These are phyloP conservation scores for Gonioctena quinquepunctata DNA, from an alignment of 1,140 invertebrate species.

Conservation along the genomic window DNA sequence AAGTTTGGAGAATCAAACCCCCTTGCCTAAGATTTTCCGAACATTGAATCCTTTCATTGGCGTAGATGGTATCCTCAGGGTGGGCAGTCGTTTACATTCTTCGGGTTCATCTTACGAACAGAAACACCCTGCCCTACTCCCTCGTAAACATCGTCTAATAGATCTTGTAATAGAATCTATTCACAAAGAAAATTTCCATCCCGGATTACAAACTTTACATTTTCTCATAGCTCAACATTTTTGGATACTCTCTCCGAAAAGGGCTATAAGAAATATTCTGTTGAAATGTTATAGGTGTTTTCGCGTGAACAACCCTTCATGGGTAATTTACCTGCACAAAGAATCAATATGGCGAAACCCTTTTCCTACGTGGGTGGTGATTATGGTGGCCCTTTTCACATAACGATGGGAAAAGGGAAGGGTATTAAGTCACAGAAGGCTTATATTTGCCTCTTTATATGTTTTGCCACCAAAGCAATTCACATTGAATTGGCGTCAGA, in stretches of 20 bases:
- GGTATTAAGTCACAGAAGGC: not conserved
- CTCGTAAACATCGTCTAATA: slow-evolving; percentile 1
- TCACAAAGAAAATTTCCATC: slow-evolving; percentile 10
- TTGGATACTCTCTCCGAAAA: no score
- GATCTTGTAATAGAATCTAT: slow-evolving; percentile 4
- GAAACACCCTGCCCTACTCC: slow-evolving; percentile 14
- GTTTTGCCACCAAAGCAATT: no score
- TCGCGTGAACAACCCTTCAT: no score
- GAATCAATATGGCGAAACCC: no score
- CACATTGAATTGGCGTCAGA: not conserved
- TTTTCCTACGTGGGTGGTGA: no score
- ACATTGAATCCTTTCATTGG: slow-evolving; percentile 1
- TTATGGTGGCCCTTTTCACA: not conserved
- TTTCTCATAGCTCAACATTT: no score
- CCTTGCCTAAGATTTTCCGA: not conserved
- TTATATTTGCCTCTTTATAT: not conserved
- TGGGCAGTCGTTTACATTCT: not conserved
- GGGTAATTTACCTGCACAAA: no score
- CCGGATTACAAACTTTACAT: not conserved
- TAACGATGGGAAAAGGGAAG: not conserved
- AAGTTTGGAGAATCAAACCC: not conserved
- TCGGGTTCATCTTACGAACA: not conserved
- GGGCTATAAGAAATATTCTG: no score
- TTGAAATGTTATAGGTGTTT: no score
- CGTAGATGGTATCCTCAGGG: not conserved